Evolutionary conservation across 2,888 invertebrate genomes (phyloP), one percentile per base, ranked within the genome.

Genomic region (Heliconius hortense): DNA sequence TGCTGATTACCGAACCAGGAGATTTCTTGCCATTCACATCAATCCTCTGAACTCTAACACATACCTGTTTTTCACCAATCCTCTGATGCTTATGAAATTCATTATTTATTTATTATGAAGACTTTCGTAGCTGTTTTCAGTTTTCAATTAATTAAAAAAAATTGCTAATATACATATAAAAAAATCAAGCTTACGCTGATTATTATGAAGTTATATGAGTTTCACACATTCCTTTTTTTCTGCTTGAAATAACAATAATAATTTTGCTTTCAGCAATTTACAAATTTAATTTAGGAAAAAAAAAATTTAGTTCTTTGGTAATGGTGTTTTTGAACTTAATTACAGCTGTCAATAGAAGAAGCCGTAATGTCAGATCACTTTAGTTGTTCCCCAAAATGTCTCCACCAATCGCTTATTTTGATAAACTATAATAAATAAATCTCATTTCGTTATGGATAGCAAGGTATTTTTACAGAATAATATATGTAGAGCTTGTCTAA

Each of bases 401-500:
- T 48, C 48, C 18, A 48, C 18, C 39, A 59, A 59, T 31, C 35
- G 56, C 15, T 56, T 71, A 39, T 60, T 60, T 71, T 71, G 56
- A 35, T 59, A 71, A 60, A 60, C 59, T 60, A 71, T 11, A 39
- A 39, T 71, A 59, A 62, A 71, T 31, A 62, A 59, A 59, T n/a
- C 4, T 5, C 3, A 1, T 24, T 26, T 21, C 60, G 43, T 28
- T 24, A 78, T 78, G 78, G 80, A 80, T 74, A 77, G 43, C 63
- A 71, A 72, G 60, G 18, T 76, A 31, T 24, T 77, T 80, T 79
- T 76, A 21, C 72, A 70, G 11, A 83, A 85, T 64, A 85, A 80
- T 78, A 85, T 90, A 79, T 92, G 92, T 77, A 88, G 92, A 64
- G 85, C 89, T 8, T 92, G 92, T 80, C 83, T 90, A 74, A 74